Percentiles rank a stretch among this genome's conserved stretches.
Conservation (phyloP, 2,888 invertebrate genomes). For the Flexamia atlantica region DNA sequence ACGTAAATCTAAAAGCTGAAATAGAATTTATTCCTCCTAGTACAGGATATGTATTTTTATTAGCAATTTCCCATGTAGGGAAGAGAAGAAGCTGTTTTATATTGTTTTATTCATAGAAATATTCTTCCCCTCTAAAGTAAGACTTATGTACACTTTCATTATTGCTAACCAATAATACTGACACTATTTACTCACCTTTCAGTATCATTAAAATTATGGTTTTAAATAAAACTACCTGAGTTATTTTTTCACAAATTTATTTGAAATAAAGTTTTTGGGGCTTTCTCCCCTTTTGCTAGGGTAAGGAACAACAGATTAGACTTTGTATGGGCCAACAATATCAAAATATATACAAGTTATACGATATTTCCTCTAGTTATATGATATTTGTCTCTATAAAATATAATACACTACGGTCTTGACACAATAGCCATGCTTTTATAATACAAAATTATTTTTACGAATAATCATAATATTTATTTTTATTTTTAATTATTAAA, state of each 20-base stretch:
- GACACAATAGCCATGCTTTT: slow-evolving; percentile 35
- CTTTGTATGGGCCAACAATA: slow-evolving; percentile 50
- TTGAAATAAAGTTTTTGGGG: slow-evolving; percentile 46
- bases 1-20: too few species aligned
- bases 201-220: neutral
- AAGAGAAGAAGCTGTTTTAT: too few species aligned
- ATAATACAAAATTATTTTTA: slow-evolving; percentile 10
- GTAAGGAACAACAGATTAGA: slow-evolving; percentile 40
- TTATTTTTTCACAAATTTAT: slow-evolving; percentile 46
- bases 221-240: slow-evolving; percentile 7
- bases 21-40: too few species aligned
- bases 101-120: too few species aligned
- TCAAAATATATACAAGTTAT: slow-evolving; percentile 55
- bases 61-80: too few species aligned
- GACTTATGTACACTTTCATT: too few species aligned
- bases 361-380: slow-evolving; percentile 30
- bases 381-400: slow-evolving; percentile 33
- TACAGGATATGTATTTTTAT: too few species aligned
- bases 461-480: too few species aligned
- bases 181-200: neutral
- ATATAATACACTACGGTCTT: slow-evolving; percentile 36
- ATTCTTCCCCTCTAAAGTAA: too few species aligned
- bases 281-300: neutral
- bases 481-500: too few species aligned
- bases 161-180: too few species aligned